Conservation (phyloP, 2,888 invertebrate genomes). For the Lasioglossum figueresi region DNA sequence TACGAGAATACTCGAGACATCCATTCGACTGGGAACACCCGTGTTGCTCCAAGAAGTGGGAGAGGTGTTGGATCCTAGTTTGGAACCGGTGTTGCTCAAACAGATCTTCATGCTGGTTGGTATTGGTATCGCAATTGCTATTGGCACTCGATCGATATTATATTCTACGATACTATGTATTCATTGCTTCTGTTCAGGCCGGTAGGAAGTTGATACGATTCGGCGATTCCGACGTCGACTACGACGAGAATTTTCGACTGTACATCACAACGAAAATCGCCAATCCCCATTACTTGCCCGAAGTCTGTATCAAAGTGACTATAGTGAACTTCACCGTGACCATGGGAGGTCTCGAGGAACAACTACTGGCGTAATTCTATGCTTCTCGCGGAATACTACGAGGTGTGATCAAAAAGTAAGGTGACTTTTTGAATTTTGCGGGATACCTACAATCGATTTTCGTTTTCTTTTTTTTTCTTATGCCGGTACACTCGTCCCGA, state of each 20-base stretch:
- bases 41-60: conserved; percentile 95
- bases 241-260: conserved; percentile 92
- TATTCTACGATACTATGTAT: too few relatives aligned
- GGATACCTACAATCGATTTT: too few relatives aligned
- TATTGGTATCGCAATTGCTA: background rate
- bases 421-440: too few relatives aligned
- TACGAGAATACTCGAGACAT: conserved; percentile 91
- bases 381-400: background rate
- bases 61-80: conserved; percentile 94
- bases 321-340: conserved; percentile 97
- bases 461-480: too few relatives aligned
- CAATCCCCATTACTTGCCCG: conserved; percentile 97
- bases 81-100: conserved; percentile 92
- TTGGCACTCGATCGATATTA: conserved; percentile 9
- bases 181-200: conserved; percentile 84
- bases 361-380: conserved; percentile 92
- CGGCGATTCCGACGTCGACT: conserved; percentile 95
- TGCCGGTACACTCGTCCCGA: too few relatives aligned
- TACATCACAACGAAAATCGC: conserved; percentile 96
- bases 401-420: too few relatives aligned
- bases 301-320: conserved; percentile 96
- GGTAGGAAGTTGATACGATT: conserved; percentile 93
- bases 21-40: conserved; percentile 93
- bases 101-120: conserved; percentile 90
- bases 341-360: conserved; percentile 95